Evolutionary conservation across 2,888 invertebrate species (phyloP), one percentile per base, ranked within the genome.

Genomic region (Brassicogethes aeneus): DNA sequence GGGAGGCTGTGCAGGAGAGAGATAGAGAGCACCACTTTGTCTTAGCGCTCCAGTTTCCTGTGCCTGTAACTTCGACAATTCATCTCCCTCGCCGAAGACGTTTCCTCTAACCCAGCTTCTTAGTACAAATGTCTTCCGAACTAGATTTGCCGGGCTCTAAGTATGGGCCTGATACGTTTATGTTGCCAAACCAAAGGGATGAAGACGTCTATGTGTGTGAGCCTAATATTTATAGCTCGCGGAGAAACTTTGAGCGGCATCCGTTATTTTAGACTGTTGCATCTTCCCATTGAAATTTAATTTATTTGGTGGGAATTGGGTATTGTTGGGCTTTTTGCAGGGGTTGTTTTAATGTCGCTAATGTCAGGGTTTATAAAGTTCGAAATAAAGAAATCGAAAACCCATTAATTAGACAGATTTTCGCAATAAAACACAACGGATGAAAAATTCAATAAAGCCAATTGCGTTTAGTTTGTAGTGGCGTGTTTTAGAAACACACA

Each of bases 121-220:
- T 61, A 61, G 60, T 63, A 63, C 63, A 64, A 65, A 65, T 64
- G 64, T 57, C 65, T 64, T 65, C 65, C 64, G 64, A 63, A 64
- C 61, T 64, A 59, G 65, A 64, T 63, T 65, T 64, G 62, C 60
- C 57, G 58, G n/a, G 55, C 57, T 56, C 59, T 57, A 57, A 58
- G 58, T 57, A 59, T 58, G 55, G 56, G 53, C 62, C 60, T n/a
- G 64, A 64, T 64, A 64, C 63, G 63, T 64, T 64, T 64, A 62
- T 63, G 60, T 61, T 61, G 60, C 55, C 59, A 54, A 56, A 56
- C 54, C 55, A 23, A 23, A 23, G 23, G 23, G 23, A 23, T 23
- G 23, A 5, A 10, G 10, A 23, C 10, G n/a, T n/a, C n/a, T n/a
- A n/a, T 23, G 23, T 23, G 23, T 23, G 23, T 23, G 23, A 5